Base-by-base conservation (phyloP, 2,888 invertebrate genomes). In the Arrhopalites spinosus region DNA sequence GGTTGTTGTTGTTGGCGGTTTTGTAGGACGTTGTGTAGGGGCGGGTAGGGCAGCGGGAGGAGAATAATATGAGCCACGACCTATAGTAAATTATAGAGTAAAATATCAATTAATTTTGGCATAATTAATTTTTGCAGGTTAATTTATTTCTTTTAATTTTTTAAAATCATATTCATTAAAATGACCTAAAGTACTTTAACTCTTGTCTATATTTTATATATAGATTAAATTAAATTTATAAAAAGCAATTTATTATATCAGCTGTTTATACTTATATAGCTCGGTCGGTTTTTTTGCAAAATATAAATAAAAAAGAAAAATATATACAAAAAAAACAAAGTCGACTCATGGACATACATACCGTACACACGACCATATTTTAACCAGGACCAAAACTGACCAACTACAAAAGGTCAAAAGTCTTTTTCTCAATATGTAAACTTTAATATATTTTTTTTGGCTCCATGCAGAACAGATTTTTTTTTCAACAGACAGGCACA, bases 21-120 rank as follows among this genome's bases (percentile, higher is more conserved):
- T 73, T 7, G 78, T 76, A 13, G 75, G 66, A 27, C 20, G 66
- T 15, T 67, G 66, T 25, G 75, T 29, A 15, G 64, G 70, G 43
- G 30, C 43, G 30, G 71, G 2, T 17, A 45, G 66, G 43, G 50
- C 36, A 68, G 43, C 50, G 23, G 70, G 30, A 53, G 70, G 20
- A 13, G 25, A 50, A 27, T 53, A 69, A n/a, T 36, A 36, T 7
- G 70, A 70, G 15, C 70, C 56, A 11, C 50, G 25, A 25, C 70
- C 70, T 68, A 59, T n/a, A 11, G 7, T 50, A 53, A 53, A 20
- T 53, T 23, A 53, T 53, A 53, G n/a, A 53, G 8, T 1, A 11
- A 53, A 53, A 53, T 1, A 53, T n/a, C 17, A 50, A 8, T 11
- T 17, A 5, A 50, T 53, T 53, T n/a, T n/a, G n/a, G n/a, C n/a